Evolutionary conservation across 2,113 vertebrate species (phyloP), one percentile per base, ranked within the genome.

Genomic region (Pimephales promelas): DNA sequence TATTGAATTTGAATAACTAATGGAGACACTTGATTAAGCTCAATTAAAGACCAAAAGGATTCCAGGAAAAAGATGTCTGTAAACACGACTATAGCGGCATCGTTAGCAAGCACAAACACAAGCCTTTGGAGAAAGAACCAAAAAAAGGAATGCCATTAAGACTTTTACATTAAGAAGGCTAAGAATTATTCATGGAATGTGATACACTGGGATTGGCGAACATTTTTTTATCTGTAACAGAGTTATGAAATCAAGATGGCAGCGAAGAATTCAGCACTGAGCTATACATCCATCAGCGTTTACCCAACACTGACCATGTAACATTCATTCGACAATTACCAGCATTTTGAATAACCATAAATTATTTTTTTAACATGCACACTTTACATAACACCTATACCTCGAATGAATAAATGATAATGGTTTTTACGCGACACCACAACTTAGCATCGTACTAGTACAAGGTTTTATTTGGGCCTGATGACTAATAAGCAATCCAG

Each of bases 81-180:
- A 83, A 78, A 73, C 40, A 81, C 36, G 75, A 87, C 59, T 75
- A 84, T 8, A 85, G 89, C 87, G 79, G 82, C 84, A 83, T 6
- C 80, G 72, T 79, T 70, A 49, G 36, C 45, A 71, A 68, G 86
- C 73, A 86, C 43, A 85, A 86, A 87, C 79, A 54, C 83, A 76
- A 83, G 87, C 84, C 79, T 85, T 81, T 79, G 56, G 77, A 84
- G 71, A 81, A 71, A 82, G 49, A 82, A 84, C 68, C 28, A 82
- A 36, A 78, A 72, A 87, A 64, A 81, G 89, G 88, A 91, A 89
- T 88, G 88, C 83, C 83, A 80, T 76, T 72, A 83, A 54, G 75
- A 83, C 70, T 79, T 84, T 80, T 28, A 82, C 84, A 86, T 59
- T 83, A 74, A 76, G 61, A 81, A 85, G 71, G 83, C 85, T 47